phyloP scores from a whole-genome alignment of 2,888 invertebrate genomes.

The Oxyscelio sp. region DNA sequence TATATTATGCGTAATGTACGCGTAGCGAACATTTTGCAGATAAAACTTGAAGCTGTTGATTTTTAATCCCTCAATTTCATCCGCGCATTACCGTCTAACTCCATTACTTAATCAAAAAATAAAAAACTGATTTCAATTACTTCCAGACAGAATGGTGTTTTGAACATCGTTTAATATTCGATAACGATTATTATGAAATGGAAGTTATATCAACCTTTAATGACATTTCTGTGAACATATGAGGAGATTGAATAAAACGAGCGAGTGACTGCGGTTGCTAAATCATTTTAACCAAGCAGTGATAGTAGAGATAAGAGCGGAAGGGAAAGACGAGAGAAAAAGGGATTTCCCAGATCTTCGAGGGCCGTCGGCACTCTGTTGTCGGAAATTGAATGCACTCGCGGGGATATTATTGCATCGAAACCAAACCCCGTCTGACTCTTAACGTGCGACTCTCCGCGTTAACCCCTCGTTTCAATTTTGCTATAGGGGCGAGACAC shows the following conservation, averaged over 20 bases:
- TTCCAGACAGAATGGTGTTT: background rate
- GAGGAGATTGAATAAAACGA: slow-evolving; percentile 57
- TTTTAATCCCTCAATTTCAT: too few species aligned
- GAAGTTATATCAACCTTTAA: slow-evolving; percentile 56
- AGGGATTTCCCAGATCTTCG: slow-evolving; percentile 74
- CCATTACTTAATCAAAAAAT: background rate
- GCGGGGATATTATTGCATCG: slow-evolving; percentile 79
- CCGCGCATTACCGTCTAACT: background rate
- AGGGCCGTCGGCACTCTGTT: slow-evolving; percentile 77
- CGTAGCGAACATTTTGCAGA: too few species aligned
- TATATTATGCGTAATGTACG: too few species aligned
- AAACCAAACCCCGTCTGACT: slow-evolving; percentile 77
- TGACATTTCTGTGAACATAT: slow-evolving; percentile 56
- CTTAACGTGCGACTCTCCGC: slow-evolving; percentile 75
- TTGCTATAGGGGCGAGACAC: slow-evolving; percentile 74
- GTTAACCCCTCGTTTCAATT: slow-evolving; percentile 78
- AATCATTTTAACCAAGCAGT: slow-evolving; percentile 66
- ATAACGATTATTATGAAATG: slow-evolving; percentile 32
- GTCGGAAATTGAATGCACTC: slow-evolving; percentile 80
- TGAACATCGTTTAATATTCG: background rate
- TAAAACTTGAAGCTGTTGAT: too few species aligned
- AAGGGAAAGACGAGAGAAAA: slow-evolving; percentile 71
- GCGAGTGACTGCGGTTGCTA: slow-evolving; percentile 50
- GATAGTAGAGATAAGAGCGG: slow-evolving; percentile 63
- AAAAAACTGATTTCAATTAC: background rate